Base-by-base conservation (phyloP, 2,888 invertebrate genomes). In the Ophioninae sp. region DNA sequence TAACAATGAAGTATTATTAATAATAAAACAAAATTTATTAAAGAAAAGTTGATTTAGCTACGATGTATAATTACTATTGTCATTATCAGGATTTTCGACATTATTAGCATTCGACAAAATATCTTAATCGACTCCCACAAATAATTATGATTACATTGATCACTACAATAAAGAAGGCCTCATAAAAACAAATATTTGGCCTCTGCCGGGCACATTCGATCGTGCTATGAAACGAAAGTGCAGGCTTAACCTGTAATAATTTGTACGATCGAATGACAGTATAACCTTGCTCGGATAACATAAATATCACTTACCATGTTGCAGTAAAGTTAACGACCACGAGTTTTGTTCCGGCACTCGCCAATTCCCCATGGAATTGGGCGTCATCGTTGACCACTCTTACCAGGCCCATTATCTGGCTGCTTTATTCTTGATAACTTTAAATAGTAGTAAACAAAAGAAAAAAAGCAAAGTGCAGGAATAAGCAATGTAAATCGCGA, bases 251-350 rank as follows among this genome's bases (percentile, higher is more conserved):
- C 20, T 21, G 21, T 17, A 68, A 67, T 20, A 41, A 44, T 37
- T 65, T 30, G 77, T 39, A 41, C 57, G 70, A 50, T 68, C 68
- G n/a, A 70, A 73, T 59, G 81, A 85, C 61, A 86, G 79, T 57
- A 84, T 91, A 91, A 91, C 89, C 89, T 88, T 61, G 75, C 78
- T 79, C 39, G 20, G 50, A 81, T 79, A 41, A n/a, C 20, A 10
- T 56, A 61, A 20, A 20, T 5, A n/a, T 75, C 10, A 90, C 94
- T 94, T 93, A 98, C 99, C 99, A 99, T 89, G 96, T 96, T 76
- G 99, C 99, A 85, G 97, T 98, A 92, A 98, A 99, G 93, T 99
- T 99, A 7, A 97, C 98, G 65, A 99, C 97, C 65, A 99, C 98
- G 64, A 99, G 94, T 92, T 97, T 97, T 6, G 96, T 95, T 13